Percentiles rank a stretch among this genome's conserved stretches.
Conservation (phyloP, 1,140 invertebrate species). For the Triops longicaudatus region DNA sequence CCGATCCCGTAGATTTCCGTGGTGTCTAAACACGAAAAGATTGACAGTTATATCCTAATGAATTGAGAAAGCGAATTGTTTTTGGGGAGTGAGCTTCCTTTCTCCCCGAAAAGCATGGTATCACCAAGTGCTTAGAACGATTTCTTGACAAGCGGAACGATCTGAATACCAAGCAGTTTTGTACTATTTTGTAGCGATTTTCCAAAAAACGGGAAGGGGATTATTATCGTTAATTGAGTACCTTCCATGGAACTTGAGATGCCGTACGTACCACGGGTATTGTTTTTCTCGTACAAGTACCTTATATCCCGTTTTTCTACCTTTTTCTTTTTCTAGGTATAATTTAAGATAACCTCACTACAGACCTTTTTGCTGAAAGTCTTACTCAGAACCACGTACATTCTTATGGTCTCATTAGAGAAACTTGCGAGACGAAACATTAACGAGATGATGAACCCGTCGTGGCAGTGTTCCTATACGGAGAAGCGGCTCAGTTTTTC, state of each 20-base stretch:
- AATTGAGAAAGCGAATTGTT: not conserved
- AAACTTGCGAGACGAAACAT: too few relatives aligned
- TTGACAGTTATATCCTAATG: not conserved
- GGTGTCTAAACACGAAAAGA: not conserved
- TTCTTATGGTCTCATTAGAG: too few relatives aligned
- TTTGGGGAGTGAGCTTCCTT: not conserved
- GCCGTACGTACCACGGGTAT: slow-evolving; percentile 13
- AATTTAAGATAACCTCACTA: not conserved
- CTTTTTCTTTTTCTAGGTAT: not conserved
- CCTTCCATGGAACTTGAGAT: not conserved
- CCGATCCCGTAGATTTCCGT: not conserved
- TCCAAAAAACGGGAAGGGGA: not conserved
- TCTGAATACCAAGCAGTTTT: not conserved
- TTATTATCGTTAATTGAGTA: not conserved
- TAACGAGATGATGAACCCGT: too few relatives aligned
- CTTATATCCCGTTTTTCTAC: not conserved
- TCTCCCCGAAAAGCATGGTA: too few relatives aligned
- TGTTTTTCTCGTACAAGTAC: not conserved
- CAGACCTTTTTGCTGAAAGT: too few relatives aligned
- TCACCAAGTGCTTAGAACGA: too few relatives aligned
- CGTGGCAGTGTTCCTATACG: too few relatives aligned
- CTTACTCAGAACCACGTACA: too few relatives aligned
- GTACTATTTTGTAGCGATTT: not conserved
- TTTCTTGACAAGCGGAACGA: too few relatives aligned
- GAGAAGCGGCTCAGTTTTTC: too few relatives aligned